Percentiles rank a stretch among this genome's conserved stretches.
phyloP scores from a whole-genome alignment of 2,797 vertebrate genomes.

The Amblyraja radiata region DNA sequence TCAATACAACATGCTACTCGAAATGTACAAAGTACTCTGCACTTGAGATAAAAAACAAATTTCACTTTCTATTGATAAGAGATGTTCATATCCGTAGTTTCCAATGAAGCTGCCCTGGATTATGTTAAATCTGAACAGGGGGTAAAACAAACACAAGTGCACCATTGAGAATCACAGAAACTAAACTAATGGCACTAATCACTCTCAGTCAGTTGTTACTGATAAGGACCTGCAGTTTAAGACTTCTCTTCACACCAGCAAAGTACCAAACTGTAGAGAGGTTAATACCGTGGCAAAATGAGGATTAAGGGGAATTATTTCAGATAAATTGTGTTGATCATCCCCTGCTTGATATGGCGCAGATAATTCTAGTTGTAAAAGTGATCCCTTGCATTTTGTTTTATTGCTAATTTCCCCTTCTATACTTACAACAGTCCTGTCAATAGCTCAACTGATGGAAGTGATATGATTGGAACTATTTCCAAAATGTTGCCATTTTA shows the following conservation, averaged over 20 bases:
- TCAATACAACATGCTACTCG: neutral
- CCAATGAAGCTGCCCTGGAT: neutral
- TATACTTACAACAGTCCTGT: neutral
- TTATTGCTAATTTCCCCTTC: neutral
- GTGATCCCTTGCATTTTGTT: neutral
- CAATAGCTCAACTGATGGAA: neutral
- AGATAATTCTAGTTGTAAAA: neutral
- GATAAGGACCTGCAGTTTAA: constrained; percentile 29
- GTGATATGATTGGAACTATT: neutral
- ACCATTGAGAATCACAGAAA: constrained; percentile 10
- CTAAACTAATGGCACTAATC: constrained; percentile 28
- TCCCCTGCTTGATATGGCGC: neutral
- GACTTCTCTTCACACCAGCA: constrained; percentile 16
- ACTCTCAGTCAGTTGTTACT: constrained; percentile 32
- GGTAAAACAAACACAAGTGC: constrained; percentile 32
- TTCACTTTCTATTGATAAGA: constrained; percentile 25
- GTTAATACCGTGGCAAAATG: constrained; percentile 12
- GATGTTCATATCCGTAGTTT: neutral
- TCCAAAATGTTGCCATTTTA: neutral
- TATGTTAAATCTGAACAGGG: constrained; percentile 32
- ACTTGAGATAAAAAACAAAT: constrained; percentile 21
- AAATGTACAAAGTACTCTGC: neutral
- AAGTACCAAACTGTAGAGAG: constrained; percentile 9
- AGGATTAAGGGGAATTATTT: constrained; percentile 29
- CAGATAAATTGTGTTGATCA: neutral